Conservation (phyloP, 2,888 invertebrate species). For the Papilio gigon region DNA sequence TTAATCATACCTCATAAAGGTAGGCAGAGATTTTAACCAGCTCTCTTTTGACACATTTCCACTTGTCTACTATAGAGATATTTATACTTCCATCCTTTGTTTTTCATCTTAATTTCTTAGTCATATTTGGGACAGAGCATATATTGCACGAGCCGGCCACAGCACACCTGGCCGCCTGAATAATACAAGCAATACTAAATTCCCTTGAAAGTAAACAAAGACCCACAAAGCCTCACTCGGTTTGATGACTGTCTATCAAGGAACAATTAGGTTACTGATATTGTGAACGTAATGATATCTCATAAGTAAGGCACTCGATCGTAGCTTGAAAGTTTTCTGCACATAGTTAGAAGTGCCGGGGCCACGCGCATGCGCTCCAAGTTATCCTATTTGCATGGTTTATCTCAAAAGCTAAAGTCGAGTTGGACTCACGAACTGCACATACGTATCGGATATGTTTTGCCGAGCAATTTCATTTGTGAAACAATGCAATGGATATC, state of each 20-base stretch:
- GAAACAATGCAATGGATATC: constrained; percentile 41
- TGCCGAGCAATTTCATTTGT: constrained; percentile 39
- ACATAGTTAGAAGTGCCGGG: not conserved
- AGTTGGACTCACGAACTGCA: constrained; percentile 15
- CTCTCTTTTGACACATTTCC: too few species aligned
- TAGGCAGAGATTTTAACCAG: too few species aligned
- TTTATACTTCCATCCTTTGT: not conserved
- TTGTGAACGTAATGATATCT: not conserved
- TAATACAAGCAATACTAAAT: not conserved
- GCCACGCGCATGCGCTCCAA: not conserved
- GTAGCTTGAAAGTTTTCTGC: not conserved
- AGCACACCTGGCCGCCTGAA: constrained; percentile 11
- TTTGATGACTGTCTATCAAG: not conserved
- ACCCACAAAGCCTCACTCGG: not conserved
- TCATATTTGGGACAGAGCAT: not conserved
- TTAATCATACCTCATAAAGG: too few species aligned
- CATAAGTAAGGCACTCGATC: too few species aligned
- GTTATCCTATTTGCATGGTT: constrained; percentile 19
- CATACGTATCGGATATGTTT: constrained; percentile 31
- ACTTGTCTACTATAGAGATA: too few species aligned
- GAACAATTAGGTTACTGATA: not conserved
- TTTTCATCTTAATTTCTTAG: not conserved
- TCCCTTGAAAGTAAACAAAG: constrained; percentile 20
- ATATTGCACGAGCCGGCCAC: not conserved
- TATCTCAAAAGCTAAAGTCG: constrained; percentile 22